Percentiles rank a stretch among this genome's conserved stretches.
Conservation (phyloP, 2,797 vertebrate genomes). For the Limosa lapponica region DNA sequence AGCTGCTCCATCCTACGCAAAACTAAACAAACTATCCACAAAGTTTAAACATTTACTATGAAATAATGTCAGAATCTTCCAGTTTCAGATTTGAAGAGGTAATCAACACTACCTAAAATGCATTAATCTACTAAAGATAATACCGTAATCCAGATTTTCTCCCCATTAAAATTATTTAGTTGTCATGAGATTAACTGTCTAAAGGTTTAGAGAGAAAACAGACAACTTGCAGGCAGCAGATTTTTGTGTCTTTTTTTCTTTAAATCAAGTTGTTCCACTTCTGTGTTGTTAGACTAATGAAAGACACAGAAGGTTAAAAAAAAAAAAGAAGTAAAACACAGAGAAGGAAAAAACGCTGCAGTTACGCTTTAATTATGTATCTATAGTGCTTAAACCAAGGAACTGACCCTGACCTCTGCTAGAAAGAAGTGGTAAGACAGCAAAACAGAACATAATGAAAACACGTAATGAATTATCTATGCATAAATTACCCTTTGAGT, state of each 20-base stretch:
- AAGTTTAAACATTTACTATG: not conserved
- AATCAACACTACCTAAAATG: not conserved
- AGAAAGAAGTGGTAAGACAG: constrained; percentile 56
- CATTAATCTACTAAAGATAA: not conserved
- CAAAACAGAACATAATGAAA: constrained; percentile 58
- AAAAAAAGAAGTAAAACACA: not conserved
- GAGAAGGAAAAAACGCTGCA: not conserved
- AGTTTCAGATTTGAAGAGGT: not conserved
- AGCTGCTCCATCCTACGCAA: not conserved
- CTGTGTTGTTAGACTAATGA: not conserved
- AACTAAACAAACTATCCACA: not conserved
- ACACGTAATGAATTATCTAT: constrained; percentile 74
- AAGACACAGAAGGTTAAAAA: not conserved
- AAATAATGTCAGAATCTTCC: not conserved
- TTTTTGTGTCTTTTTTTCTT: not conserved
- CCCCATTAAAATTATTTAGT: not conserved
- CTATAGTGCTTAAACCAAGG: constrained; percentile 40
- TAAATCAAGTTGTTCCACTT: not conserved
- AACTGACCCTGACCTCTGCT: constrained; percentile 46
- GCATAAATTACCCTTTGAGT: constrained; percentile 68
- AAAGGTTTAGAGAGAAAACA: not conserved
- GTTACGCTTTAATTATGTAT: constrained; percentile 61
- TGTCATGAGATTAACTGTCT: not conserved
- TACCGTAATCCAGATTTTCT: not conserved
- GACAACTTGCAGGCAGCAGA: not conserved